Conservation (phyloP, 2,797 vertebrate species). For the Manis pentadactyla region DNA sequence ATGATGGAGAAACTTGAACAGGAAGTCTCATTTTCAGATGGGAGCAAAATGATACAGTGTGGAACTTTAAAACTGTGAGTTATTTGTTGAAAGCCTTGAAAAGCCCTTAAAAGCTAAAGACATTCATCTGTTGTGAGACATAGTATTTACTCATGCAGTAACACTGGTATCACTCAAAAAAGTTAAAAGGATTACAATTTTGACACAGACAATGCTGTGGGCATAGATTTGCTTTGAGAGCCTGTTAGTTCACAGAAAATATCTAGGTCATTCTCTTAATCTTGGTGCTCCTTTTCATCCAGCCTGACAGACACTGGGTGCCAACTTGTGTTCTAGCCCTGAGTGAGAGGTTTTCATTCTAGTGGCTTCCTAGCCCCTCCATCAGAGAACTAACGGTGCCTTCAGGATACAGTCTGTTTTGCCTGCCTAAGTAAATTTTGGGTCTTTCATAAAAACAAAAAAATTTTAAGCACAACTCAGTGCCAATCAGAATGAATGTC, state of each 20-base stretch:
- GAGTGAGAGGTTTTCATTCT: not conserved
- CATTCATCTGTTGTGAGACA: not conserved
- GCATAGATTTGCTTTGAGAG: not conserved
- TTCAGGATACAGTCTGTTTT: not conserved
- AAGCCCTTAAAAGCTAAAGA: not conserved
- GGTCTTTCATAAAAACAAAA: not conserved
- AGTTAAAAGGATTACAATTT: not conserved
- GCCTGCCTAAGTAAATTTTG: not conserved
- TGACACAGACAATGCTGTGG: not conserved
- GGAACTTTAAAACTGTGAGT: conserved; percentile 1
- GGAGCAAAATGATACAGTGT: not conserved
- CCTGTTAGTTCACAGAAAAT: not conserved
- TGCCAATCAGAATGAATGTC: not conserved
- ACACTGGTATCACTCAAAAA: not conserved
- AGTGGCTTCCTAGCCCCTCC: not conserved
- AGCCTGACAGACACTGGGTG: not conserved
- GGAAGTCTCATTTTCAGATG: not conserved
- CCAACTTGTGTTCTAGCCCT: not conserved
- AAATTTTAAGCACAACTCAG: not conserved
- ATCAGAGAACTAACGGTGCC: not conserved
- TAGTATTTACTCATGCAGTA: not conserved
- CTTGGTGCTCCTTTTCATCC: not conserved
- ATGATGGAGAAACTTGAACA: not conserved
- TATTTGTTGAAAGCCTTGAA: not conserved
- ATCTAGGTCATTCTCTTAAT: too few relatives aligned